A percentile compares a stretch with the other conserved stretches of the same genome.
Conservation (phyloP, 2,113 vertebrate species). For the Peromyscus leucopus region DNA sequence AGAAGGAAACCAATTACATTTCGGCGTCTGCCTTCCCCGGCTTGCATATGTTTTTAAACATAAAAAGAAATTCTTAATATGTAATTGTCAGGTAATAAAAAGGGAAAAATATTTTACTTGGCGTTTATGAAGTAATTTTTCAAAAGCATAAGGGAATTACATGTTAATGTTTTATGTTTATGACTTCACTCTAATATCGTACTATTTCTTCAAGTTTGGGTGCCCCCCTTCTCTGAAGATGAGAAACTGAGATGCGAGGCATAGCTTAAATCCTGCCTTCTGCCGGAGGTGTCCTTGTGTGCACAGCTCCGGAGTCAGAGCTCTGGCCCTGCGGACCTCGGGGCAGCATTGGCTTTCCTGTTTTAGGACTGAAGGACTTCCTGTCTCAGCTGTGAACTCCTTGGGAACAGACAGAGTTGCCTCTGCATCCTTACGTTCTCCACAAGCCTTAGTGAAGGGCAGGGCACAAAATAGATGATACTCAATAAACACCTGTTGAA, state of each 20-base stretch:
- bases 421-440: neutral
- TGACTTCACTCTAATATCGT: constrained; percentile 89
- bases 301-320: neutral
- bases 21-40: constrained; percentile 87
- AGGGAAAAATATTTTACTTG: constrained; percentile 91
- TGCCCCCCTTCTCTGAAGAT: constrained; percentile 45
- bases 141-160: constrained; percentile 92
- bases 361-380: neutral
- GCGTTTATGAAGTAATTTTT: constrained; percentile 92
- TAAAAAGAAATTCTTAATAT: constrained; percentile 94
- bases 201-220: constrained; percentile 89
- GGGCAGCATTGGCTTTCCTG: neutral
- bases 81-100: constrained; percentile 94
- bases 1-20: constrained; percentile 93
- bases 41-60: constrained; percentile 92
- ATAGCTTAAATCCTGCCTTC: constrained; percentile 45
- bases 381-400: neutral
- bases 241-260: constrained; percentile 59
- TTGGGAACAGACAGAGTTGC: neutral
- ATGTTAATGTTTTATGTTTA: constrained; percentile 90
- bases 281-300: neutral
- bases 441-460: neutral
- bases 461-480: neutral
- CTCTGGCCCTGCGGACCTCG: neutral
- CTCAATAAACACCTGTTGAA: constrained; percentile 61